Evolutionary conservation across 2,113 vertebrate species (phyloP).

Genomic region (Mus pahari): DNA sequence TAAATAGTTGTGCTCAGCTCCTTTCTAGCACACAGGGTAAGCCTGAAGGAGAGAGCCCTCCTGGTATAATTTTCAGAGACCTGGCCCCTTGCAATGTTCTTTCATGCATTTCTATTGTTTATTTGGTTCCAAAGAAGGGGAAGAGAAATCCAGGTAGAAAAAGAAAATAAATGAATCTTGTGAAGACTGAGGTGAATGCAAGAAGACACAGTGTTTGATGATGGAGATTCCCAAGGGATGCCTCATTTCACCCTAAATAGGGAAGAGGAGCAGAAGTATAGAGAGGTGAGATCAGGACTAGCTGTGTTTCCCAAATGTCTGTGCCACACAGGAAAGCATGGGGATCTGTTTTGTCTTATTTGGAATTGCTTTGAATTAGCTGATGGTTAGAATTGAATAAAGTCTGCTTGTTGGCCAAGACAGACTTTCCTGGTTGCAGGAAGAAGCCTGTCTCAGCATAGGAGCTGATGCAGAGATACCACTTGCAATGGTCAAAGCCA

Average conservation of each 20-base stretch:
- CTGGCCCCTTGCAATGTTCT: neutral
- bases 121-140: neutral
- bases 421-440: neutral
- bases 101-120: neutral
- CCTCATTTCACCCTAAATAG: neutral
- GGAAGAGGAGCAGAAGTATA: neutral
- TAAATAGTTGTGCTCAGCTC: neutral
- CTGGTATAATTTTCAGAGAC: neutral
- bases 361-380: neutral
- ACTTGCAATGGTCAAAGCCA: neutral
- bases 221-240: neutral
- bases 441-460: neutral
- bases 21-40: neutral
- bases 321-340: fast-evolving
- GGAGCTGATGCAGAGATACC: neutral
- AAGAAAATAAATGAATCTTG: neutral
- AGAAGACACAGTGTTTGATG: neutral
- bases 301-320: too few relatives aligned
- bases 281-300: neutral
- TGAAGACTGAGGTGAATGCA: neutral
- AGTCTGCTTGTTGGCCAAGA: neutral
- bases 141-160: neutral
- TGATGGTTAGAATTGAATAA: neutral
- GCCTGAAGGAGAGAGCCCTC: neutral
- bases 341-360: neutral